Evolutionary conservation across 2,888 invertebrate genomes (phyloP), one percentile per base, ranked within the genome.

Genomic region (Gonocerus acuteangulatus): DNA sequence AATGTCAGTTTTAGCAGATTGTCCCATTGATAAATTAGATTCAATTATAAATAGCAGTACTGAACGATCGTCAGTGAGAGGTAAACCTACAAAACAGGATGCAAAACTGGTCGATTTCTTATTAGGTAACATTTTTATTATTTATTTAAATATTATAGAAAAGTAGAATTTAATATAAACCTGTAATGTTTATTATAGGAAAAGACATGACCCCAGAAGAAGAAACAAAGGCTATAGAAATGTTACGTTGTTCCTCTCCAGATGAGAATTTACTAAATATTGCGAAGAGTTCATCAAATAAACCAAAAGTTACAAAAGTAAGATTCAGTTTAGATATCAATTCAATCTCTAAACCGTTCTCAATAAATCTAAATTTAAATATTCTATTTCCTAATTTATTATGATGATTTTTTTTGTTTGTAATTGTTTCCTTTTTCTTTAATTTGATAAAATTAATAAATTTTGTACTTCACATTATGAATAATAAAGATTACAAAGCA

Each of bases 151-250:
- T 34, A 23, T 34, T 52, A 32, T 52, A 32, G 15, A 34, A 11
- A 9, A 3, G 11, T 23, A 22, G 16, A 19, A 49, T 2, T 2
- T 9, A n/a, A 2, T 22, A 22, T n/a, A 49, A 21, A 21, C 16
- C 47, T 45, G 2, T 2, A 21, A 48, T 15, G 13, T 27, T 22
- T 19, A 15, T 27, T 60, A 22, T 7, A 64, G 77, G 76, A 2
- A 74, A 76, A 62, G 71, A 73, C 45, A 74, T 77, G 73, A 70
- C 71, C 7, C 68, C 66, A 60, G 68, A 68, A 21, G 75, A 78
- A 42, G 75, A 78, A 65, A 69, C 71, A 52, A 69, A 72, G 67
- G 75, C 75, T 4, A 68, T 79, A 39, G 72, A 76, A 61, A 74
- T 73, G 7, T 70, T 78, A 19, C 70, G 73, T 60, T 72, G 73